These are phyloP conservation scores for Rhagonycha lutea DNA, from an alignment of 2,888 invertebrate genomes.

Conservation along the genomic window DNA sequence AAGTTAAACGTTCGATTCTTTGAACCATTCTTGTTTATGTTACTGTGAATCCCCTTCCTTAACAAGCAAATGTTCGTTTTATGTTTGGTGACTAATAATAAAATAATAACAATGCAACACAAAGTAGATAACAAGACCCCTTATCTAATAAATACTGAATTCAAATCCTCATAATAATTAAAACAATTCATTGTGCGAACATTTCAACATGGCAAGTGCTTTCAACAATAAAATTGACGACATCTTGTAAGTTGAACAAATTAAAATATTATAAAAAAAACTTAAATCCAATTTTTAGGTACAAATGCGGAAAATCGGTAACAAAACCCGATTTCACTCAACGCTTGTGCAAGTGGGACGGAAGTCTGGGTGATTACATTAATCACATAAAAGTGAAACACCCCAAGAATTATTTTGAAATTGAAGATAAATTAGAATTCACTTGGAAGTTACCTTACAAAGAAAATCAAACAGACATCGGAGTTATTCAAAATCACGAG, in stretches of 20 bases:
- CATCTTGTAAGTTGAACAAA: constrained; percentile 6
- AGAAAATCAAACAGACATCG: constrained; percentile 22
- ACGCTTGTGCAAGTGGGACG: constrained; percentile 28
- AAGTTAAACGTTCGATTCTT: no score
- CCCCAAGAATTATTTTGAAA: constrained; percentile 9
- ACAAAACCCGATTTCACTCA: constrained; percentile 14
- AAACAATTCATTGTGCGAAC: not conserved
- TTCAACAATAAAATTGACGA: not conserved
- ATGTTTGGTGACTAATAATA: not conserved
- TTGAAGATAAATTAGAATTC: constrained; percentile 5
- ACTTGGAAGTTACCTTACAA: constrained; percentile 24
- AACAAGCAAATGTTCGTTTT: not conserved
- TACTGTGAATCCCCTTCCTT: not conserved
- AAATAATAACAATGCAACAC: not conserved
- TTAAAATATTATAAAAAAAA: not conserved
- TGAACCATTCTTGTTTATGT: not conserved
- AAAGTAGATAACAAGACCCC: not conserved
- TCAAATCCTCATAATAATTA: not conserved
- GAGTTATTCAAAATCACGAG: constrained; percentile 16
- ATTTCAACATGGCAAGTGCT: not conserved
- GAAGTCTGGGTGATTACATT: constrained; percentile 23
- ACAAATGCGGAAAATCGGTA: constrained; percentile 25
- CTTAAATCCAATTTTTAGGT: constrained; percentile 5
- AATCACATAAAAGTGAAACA: constrained; percentile 21
- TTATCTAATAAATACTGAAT: not conserved